Conservation (phyloP, 2,888 invertebrate genomes). For the Eupithecia insigniata region DNA sequence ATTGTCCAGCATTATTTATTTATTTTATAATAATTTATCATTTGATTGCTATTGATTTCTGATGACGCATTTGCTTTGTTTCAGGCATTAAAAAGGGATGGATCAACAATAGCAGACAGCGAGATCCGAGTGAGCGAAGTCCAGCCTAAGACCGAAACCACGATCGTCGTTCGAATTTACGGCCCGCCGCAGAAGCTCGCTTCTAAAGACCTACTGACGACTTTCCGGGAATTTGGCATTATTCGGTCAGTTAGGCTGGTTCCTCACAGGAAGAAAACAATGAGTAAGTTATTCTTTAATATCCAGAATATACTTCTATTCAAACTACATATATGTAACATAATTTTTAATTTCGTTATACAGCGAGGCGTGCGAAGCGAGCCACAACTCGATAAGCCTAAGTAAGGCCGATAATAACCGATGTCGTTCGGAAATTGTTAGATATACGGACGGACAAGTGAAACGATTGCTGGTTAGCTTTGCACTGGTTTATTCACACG, state of each 20-base stretch:
- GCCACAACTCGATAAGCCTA: neutral
- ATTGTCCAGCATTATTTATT: too few relatives aligned
- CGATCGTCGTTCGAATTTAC: constrained; percentile 64
- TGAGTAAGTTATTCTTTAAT: constrained; percentile 51
- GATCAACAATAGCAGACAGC: constrained; percentile 54
- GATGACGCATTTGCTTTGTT: neutral
- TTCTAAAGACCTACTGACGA: constrained; percentile 57
- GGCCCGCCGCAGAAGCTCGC: constrained; percentile 59
- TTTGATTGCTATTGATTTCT: too few relatives aligned
- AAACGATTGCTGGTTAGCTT: too few relatives aligned
- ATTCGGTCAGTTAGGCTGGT: constrained; percentile 65
- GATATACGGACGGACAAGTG: too few relatives aligned
- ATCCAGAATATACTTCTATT: neutral
- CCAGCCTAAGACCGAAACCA: constrained; percentile 61
- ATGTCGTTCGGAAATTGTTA: too few relatives aligned
- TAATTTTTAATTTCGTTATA: neutral
- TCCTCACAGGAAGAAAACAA: constrained; percentile 67
- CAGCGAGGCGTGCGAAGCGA: neutral
- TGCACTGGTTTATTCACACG: too few relatives aligned
- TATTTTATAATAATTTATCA: too few relatives aligned
- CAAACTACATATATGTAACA: neutral
- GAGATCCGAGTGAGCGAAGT: constrained; percentile 59
- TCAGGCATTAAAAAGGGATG: constrained; percentile 69
- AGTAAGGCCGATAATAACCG: too few relatives aligned
- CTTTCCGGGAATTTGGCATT: constrained; percentile 61